Conservation (phyloP, 2,888 invertebrate species). For the Abrostola triplasia region DNA sequence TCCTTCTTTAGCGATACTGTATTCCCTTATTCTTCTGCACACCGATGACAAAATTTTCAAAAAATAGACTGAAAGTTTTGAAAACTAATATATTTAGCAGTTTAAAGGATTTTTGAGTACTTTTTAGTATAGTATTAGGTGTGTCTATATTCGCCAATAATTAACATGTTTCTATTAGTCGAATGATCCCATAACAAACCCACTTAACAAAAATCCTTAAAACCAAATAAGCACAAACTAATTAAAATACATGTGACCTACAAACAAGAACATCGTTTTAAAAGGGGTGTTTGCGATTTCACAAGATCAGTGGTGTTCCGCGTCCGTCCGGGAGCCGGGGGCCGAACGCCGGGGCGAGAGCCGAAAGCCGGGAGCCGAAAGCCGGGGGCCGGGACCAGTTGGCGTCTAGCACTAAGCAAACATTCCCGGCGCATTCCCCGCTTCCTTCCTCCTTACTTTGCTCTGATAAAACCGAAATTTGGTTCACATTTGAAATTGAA, state of each 20-base stretch:
- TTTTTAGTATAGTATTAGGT: no score
- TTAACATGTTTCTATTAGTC: no score
- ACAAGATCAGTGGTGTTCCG: slow-evolving; percentile 37
- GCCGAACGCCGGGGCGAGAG: slow-evolving; percentile 18
- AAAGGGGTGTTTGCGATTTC: slow-evolving; percentile 37
- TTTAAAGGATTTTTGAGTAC: no score
- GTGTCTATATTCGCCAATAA: no score
- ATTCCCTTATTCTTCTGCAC: no score
- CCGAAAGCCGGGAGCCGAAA: slow-evolving; percentile 13
- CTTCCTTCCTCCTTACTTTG: slow-evolving; percentile 64
- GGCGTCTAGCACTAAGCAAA: slow-evolving; percentile 57
- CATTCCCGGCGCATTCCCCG: slow-evolving; percentile 58
- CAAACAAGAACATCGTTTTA: slow-evolving; percentile 40
- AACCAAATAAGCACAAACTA: slow-evolving; percentile 34
- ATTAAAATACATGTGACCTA: slow-evolving; percentile 44
- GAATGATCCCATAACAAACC: not conserved
- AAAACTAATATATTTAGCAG: no score
- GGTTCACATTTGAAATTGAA: slow-evolving; percentile 52
- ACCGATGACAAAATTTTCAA: no score
- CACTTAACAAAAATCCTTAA: not conserved
- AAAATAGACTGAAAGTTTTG: no score
- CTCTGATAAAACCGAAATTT: slow-evolving; percentile 65
- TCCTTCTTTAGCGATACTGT: no score
- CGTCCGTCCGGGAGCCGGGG: slow-evolving; percentile 17
- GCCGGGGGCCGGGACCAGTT: slow-evolving; percentile 13